phyloP scores from a whole-genome alignment of 2,797 vertebrate genomes.

The Margarornis squamiger region DNA sequence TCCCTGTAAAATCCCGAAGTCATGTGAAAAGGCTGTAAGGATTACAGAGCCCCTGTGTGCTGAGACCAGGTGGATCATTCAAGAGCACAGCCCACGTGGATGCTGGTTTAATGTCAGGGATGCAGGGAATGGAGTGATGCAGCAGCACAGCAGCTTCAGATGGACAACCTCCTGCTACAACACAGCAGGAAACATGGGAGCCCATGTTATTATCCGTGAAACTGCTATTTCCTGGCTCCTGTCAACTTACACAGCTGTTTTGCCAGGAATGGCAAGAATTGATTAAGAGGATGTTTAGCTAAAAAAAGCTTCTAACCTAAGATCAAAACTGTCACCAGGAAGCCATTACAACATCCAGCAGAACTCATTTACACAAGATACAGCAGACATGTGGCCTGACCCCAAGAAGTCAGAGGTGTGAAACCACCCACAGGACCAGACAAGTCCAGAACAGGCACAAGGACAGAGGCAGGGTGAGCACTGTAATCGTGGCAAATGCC shows the following conservation, averaged over 20 bases:
- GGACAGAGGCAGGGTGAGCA: accelerated
- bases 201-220: not conserved
- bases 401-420: not conserved
- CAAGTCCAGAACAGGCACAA: not conserved
- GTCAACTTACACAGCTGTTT: not conserved
- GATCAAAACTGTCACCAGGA: not conserved
- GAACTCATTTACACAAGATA: not conserved
- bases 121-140: accelerated
- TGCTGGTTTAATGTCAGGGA: not conserved
- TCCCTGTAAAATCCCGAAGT: not conserved
- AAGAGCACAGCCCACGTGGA: not conserved
- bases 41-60: not conserved
- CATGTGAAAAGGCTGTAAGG: not conserved
- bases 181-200: not conserved
- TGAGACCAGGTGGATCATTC: not conserved
- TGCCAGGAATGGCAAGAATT: not conserved
- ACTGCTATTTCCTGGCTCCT: not conserved
- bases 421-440: not conserved
- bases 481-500: accelerated
- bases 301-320: not conserved
- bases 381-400: accelerated
- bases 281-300: not conserved
- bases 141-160: not conserved
- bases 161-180: not conserved
- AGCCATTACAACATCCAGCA: not conserved